phyloP scores from a whole-genome alignment of 2,888 invertebrate genomes.

The Meiosimyza platycephala region DNA sequence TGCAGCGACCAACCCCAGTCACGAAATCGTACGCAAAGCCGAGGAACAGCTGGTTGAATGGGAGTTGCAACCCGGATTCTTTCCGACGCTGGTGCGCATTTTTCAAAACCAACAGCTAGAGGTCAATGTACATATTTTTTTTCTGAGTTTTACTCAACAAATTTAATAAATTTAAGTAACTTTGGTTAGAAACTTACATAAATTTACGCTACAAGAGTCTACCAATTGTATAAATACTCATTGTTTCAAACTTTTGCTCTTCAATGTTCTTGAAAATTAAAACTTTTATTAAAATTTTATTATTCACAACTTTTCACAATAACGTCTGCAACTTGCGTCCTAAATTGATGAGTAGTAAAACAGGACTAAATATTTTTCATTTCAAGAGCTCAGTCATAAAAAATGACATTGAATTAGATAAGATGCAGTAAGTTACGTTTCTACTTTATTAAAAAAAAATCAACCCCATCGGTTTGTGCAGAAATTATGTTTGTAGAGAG shows the following conservation, averaged over 20 bases:
- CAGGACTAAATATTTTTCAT: slow-evolving; percentile 10
- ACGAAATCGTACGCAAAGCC: too few species aligned
- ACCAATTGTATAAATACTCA: neutral
- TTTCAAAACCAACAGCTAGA: too few species aligned
- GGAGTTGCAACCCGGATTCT: too few species aligned
- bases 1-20: too few species aligned
- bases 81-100: too few species aligned
- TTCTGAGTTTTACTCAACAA: neutral
- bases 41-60: too few species aligned
- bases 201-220: neutral
- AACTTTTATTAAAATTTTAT: neutral
- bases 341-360: neutral
- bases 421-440: neutral
- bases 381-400: neutral
- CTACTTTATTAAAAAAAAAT: neutral
- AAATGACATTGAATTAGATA: slow-evolving; percentile 19
- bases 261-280: neutral
- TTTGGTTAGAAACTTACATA: neutral
- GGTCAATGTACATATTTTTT: too few species aligned
- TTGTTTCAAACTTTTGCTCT: neutral
- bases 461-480: neutral
- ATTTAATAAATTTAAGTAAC: neutral
- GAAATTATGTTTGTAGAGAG: neutral
- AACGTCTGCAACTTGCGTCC: neutral
- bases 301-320: neutral